Percentiles rank a stretch among this genome's conserved stretches.
These are phyloP conservation scores for Rutpela maculata DNA, from an alignment of 2,888 invertebrate genomes.

Conservation along the genomic window DNA sequence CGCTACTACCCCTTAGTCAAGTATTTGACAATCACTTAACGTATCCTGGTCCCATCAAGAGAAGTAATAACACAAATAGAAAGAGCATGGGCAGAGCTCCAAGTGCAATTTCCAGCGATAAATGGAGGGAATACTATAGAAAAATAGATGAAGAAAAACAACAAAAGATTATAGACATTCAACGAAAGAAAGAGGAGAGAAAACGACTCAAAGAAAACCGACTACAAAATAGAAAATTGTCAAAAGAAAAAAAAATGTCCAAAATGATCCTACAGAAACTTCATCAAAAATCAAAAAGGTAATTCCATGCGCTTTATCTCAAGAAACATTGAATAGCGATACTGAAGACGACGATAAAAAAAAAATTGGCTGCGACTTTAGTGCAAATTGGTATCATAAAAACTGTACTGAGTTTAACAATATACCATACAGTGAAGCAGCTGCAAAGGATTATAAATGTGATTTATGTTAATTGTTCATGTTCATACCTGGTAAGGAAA, in stretches of 20 bases:
- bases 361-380: constrained; percentile 35
- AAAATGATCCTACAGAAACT: constrained; percentile 2
- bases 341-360: constrained; percentile 41
- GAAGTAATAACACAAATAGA: constrained; percentile 23
- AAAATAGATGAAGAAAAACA: constrained; percentile 26
- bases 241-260: constrained; percentile 22
- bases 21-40: too few species aligned
- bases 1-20: too few species aligned
- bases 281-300: not conserved
- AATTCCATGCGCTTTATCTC: constrained; percentile 26
- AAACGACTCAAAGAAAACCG: constrained; percentile 5
- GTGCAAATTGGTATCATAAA: constrained; percentile 38
- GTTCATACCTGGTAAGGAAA: too few species aligned
- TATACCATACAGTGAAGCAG: constrained; percentile 23
- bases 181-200: constrained; percentile 21
- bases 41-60: not conserved
- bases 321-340: constrained; percentile 35
- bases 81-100: constrained; percentile 10
- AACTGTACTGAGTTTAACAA: constrained; percentile 35
- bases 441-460: constrained; percentile 22
- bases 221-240: constrained; percentile 23
- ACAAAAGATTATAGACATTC: constrained; percentile 22
- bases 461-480: too few species aligned
- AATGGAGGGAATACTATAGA: constrained; percentile 28
- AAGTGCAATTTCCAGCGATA: constrained; percentile 23